These are phyloP conservation scores for Hyperoodon ampullatus DNA, from an alignment of 2,113 vertebrate genomes.

Conservation along the genomic window DNA sequence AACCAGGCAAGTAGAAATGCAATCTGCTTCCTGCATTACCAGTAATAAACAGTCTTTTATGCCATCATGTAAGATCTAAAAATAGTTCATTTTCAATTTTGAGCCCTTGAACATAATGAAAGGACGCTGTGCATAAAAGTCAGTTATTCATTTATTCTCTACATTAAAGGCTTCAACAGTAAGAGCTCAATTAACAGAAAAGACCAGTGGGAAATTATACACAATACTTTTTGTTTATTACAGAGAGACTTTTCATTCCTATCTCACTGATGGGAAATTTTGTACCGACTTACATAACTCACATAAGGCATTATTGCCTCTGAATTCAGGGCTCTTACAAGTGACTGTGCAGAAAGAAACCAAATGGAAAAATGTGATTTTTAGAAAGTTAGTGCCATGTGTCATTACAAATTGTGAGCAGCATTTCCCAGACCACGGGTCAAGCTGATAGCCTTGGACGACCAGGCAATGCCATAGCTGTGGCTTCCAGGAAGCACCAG, in stretches of 20 bases:
- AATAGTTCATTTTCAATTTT: conserved; percentile 68
- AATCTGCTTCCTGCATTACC: conserved; percentile 65
- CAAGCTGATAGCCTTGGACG: neutral
- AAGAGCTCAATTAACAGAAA: conserved; percentile 79
- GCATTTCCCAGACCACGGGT: neutral
- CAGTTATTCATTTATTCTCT: conserved; percentile 72
- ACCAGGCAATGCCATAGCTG: no score
- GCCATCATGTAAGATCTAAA: conserved; percentile 70
- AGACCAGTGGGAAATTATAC: conserved; percentile 74
- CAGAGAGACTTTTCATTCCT: conserved; percentile 31
- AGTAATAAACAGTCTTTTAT: conserved; percentile 70
- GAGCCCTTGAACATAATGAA: conserved; percentile 64
- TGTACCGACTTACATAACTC: neutral
- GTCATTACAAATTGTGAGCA: neutral
- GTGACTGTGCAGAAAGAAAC: neutral
- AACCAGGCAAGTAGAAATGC: conserved; percentile 42
- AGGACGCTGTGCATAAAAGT: conserved; percentile 67
- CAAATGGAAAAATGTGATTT: neutral
- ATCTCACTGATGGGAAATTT: conserved; percentile 48
- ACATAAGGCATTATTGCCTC: neutral
- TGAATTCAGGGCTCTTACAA: neutral
- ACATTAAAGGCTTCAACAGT: conserved; percentile 62
- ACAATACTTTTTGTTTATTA: conserved; percentile 74
- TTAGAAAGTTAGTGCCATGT: neutral
- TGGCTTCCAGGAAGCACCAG: neutral